Conservation (phyloP, 2,888 invertebrate species). For the Pheosia gnoma region DNA sequence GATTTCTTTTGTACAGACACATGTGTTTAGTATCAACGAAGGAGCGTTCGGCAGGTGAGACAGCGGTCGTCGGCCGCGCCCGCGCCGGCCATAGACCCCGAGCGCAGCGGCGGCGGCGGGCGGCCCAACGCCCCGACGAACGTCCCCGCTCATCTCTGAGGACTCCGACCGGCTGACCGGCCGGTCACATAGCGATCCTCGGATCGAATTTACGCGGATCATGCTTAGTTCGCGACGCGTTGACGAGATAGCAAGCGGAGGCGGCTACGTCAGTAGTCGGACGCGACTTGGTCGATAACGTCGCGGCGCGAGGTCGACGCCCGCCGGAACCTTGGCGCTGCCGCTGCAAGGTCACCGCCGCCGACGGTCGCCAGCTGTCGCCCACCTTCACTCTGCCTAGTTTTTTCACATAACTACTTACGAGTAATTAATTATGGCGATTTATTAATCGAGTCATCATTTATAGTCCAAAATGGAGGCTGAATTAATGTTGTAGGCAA, state of each 20-base stretch:
- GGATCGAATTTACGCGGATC: conserved; percentile 4
- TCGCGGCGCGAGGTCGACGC: conserved; percentile 52
- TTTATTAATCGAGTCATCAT: neutral
- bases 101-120: conserved; percentile 21
- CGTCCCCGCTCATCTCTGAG: conserved; percentile 31
- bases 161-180: conserved; percentile 17
- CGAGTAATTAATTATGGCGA: neutral
- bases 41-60: conserved; percentile 27
- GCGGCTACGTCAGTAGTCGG: conserved; percentile 18
- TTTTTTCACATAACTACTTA: neutral
- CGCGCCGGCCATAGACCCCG: conserved; percentile 40
- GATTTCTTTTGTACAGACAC: neutral
- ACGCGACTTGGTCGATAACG: conserved; percentile 42
- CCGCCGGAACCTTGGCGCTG: conserved; percentile 61
- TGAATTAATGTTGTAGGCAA: neutral
- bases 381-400: conserved; percentile 15
- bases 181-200: neutral
- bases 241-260: conserved; percentile 1
- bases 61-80: conserved; percentile 38
- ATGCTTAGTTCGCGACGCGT: neutral
- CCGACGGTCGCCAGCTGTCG: conserved; percentile 45
- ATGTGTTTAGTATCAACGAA: conserved; percentile 2
- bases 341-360: conserved; percentile 56
- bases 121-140: conserved; percentile 23
- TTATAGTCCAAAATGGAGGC: neutral